Evolutionary conservation across 2,113 vertebrate genomes (phyloP), one percentile per base, ranked within the genome.

Genomic region (Melanerpes aurifrons): DNA sequence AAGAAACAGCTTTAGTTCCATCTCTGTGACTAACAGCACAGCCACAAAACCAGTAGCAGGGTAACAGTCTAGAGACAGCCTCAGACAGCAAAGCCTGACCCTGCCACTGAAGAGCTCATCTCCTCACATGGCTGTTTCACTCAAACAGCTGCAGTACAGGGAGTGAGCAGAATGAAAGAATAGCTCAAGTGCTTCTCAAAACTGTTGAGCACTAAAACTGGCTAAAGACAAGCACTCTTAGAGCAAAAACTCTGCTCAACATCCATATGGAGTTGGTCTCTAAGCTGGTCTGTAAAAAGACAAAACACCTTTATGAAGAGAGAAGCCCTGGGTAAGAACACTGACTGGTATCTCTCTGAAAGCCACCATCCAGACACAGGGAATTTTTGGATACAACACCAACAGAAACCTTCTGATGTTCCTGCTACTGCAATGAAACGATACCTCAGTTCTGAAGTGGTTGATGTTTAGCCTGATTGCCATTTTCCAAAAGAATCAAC

Each of bases 301-400:
- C 35, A 66, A 48, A 48, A n/a, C 7, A 63, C 29, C 47, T 50
- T 18, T 45, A 20, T 3, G 61, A 68, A 50, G 48, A 57, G 22
- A 61, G 15, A 20, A 43, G 21, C 40, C 56, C 28, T 43, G 37
- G 24, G 29, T 24, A 43, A 29, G 26, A 73, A 9, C 25, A 50
- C 24, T 9, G 31, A 13, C 26, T 7, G 74, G 9, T 7, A 10
- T 1, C 26, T 37, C 35, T 8, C 2, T 10, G 19, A 12, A 37
- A 31, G 43, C 17, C 3, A 1, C 40, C 22, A 7, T 1, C 18
- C 19, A 48, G 53, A 67, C 28, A 11, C 2, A 1, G 43, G 2
- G n/a, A 70, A 26, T 7, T 31, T 45, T 47, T 47, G 69, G 56
- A 47, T 21, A 58, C 0, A 2, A 47, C 62, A 9, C 16, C 3